Base-by-base conservation (phyloP, 2,888 invertebrate species). In the Rotaria socialis region DNA sequence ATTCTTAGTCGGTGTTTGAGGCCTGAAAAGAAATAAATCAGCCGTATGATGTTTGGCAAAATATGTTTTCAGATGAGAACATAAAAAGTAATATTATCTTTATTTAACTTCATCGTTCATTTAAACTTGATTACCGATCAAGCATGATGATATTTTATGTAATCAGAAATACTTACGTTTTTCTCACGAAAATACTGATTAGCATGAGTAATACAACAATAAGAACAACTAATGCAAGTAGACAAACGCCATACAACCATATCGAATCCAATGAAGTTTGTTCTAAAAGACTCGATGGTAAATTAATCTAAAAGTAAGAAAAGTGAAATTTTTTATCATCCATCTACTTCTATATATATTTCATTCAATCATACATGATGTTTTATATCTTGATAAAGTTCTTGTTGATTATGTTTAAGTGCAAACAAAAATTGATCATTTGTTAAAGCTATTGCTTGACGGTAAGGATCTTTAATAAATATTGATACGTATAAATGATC, bases 401-500 rank as follows among this genome's bases (percentile, higher is more conserved):
- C 41, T 80, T 80, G 80, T 47, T 35, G 80, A 80, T 80, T 41
- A 47, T 35, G n/a, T 47, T 47, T 43, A 24, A 80, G 47, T 80
- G 80, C 80, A 47, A 47, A 47, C n/a, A 80, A 47, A 80, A 80
- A 47, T 80, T 80, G 80, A 80, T 80, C 80, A 80, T 80, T 80
- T 2, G 80, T 80, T 47, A 80, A 80, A 47, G 47, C 80, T 24
- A 80, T 80, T 24, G 41, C 19, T 47, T 80, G 47, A 80, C 24
- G 80, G 47, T 80, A 80, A 47, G 80, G 80, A 47, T 80, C 80
- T 80, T 80, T 80, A 8, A 80, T 47, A 80, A 80, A 80, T n/a
- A 80, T 19, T 41, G 80, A 24, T 8, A 80, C 80, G n/a, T 80
- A 80, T 35, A 80, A 80, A n/a, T n/a, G 80, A 7, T n/a, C 47